A percentile compares a stretch with the other conserved stretches of the same genome.
These are phyloP conservation scores for Poeciliopsis turneri DNA, from an alignment of 2,797 vertebrate species.

Conservation along the genomic window DNA sequence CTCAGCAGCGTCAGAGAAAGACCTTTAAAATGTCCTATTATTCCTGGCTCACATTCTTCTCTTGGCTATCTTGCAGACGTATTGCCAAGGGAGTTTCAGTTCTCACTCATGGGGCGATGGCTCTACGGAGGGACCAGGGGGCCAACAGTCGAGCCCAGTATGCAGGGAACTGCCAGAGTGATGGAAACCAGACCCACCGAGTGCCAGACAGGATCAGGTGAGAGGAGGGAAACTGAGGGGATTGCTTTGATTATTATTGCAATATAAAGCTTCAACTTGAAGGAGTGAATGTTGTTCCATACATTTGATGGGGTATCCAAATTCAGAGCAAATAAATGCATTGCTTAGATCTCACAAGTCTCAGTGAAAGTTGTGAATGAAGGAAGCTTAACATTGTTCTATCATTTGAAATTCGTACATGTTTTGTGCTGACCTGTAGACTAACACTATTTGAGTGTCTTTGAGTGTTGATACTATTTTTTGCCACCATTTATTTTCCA, in stretches of 20 bases:
- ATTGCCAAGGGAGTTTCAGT: constrained; percentile 92
- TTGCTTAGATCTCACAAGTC: constrained; percentile 8
- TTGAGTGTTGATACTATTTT: neutral
- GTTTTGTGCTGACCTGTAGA: neutral
- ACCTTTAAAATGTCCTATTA: constrained; percentile 10
- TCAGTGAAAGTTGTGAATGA: neutral
- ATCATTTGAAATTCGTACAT: neutral
- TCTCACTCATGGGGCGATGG: constrained; percentile 91
- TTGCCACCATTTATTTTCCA: no score
- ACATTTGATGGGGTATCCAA: constrained; percentile 17
- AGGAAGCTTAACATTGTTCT: neutral
- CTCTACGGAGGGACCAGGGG: constrained; percentile 87
- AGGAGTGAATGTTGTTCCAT: constrained; percentile 32
- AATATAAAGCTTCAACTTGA: neutral
- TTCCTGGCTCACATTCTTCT: constrained; percentile 35
- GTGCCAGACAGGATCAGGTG: constrained; percentile 78
- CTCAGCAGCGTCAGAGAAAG: constrained; percentile 17
- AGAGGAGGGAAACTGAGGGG: constrained; percentile 17
- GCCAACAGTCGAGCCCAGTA: constrained; percentile 83
- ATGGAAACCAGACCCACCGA: constrained; percentile 86
- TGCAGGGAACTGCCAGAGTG: constrained; percentile 87
- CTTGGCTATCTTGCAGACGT: constrained; percentile 68
- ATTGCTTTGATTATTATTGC: neutral
- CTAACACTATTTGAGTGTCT: neutral
- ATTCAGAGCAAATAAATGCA: constrained; percentile 30